Percentiles rank a stretch among this genome's conserved stretches.
Conservation (phyloP, 2,797 vertebrate genomes). For the Microhierax caerulescens region DNA sequence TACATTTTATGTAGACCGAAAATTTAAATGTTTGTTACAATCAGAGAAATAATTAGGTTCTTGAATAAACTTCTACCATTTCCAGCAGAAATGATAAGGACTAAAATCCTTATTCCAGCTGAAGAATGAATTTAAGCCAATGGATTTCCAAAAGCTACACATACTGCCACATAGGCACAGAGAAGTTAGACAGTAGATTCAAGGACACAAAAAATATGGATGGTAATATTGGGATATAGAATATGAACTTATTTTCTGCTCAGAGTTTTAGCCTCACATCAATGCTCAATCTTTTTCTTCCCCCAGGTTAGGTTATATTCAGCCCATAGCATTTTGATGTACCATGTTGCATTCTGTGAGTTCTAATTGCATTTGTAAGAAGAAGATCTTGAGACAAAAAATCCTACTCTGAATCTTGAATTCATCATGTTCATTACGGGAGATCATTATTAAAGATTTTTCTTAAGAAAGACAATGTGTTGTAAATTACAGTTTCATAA, state of each 20-base stretch:
- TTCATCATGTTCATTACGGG: constrained; percentile 71
- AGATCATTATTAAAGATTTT: constrained; percentile 77
- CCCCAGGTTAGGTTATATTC: background rate
- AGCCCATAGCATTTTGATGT: constrained; percentile 19
- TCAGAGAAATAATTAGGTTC: background rate
- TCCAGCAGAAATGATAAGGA: background rate
- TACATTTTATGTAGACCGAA: background rate
- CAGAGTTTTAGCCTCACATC: background rate
- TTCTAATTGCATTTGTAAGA: constrained; percentile 36
- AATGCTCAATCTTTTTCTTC: constrained; percentile 1
- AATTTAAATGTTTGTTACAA: background rate
- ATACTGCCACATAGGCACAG: background rate
- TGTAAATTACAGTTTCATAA: constrained; percentile 69
- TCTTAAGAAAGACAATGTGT: constrained; percentile 34
- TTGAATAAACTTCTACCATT: background rate
- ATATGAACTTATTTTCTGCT: background rate
- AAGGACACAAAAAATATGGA: background rate
- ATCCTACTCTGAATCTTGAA: constrained; percentile 42
- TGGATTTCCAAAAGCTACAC: background rate
- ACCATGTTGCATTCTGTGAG: background rate
- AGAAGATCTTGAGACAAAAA: constrained; percentile 47
- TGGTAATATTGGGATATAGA: background rate
- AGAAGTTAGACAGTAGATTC: background rate
- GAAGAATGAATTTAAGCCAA: background rate
- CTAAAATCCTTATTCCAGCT: background rate